Evolutionary conservation across 2,888 invertebrate species (phyloP).

Genomic region (Atrina japonica): DNA sequence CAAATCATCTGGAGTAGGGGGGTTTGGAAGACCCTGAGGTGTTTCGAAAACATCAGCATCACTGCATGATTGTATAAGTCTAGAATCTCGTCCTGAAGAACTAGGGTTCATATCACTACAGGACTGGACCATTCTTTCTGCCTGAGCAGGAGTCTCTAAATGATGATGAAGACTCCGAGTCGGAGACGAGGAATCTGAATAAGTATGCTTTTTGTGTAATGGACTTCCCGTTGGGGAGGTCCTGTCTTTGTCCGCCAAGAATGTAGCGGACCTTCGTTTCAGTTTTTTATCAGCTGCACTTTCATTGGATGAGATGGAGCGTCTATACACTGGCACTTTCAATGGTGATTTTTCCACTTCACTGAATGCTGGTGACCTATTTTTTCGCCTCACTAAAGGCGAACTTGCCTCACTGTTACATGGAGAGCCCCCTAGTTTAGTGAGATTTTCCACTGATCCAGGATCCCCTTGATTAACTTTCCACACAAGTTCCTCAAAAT

Average conservation of each 20-base stretch:
- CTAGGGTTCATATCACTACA: conserved; percentile 44
- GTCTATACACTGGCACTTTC: conserved; percentile 54
- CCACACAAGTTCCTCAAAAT: conserved; percentile 94
- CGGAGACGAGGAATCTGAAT: conserved; percentile 49
- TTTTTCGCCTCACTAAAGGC: conserved; percentile 52
- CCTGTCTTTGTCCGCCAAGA: conserved; percentile 57
- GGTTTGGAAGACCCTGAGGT: conserved; percentile 38
- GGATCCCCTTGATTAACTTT: conserved; percentile 83
- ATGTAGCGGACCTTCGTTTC: conserved; percentile 71
- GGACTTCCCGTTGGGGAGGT: conserved; percentile 53
- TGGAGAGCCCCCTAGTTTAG: conserved; percentile 66
- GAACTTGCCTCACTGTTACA: conserved; percentile 58
- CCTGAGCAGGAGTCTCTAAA: conserved; percentile 9
- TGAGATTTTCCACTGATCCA: conserved; percentile 65
- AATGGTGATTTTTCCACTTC: conserved; percentile 51
- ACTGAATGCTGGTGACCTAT: conserved; percentile 57
- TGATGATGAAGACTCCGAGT: conserved; percentile 32
- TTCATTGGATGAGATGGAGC: conserved; percentile 56
- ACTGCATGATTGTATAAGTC: conserved; percentile 60
- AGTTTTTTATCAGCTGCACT: conserved; percentile 62
- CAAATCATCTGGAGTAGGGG: conserved; percentile 32
- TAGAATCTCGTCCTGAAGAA: conserved; percentile 21
- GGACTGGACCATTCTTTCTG: conserved; percentile 52
- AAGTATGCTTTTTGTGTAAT: conserved; percentile 47
- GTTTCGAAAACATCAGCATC: conserved; percentile 50